A percentile compares a stretch with the other conserved stretches of the same genome.
These are phyloP conservation scores for Anthonomus grandis DNA, from an alignment of 1,140 invertebrate species.

Conservation along the genomic window DNA sequence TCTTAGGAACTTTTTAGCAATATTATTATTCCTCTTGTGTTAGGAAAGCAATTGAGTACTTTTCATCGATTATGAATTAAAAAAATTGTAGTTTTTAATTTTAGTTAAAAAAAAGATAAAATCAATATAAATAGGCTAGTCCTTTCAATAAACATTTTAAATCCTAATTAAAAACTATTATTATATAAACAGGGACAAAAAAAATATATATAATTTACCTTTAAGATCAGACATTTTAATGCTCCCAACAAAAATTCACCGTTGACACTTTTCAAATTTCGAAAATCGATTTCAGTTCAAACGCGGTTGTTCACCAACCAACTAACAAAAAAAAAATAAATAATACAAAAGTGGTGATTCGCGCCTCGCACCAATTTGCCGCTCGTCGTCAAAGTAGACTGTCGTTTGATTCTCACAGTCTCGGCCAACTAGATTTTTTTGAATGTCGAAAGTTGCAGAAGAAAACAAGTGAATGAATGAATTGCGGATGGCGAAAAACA, in stretches of 20 bases:
- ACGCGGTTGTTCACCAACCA: background rate
- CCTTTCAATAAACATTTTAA: too few relatives aligned
- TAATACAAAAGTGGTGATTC: constrained; percentile 3
- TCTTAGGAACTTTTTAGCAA: too few relatives aligned
- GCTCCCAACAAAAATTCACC: background rate
- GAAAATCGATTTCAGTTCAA: background rate
- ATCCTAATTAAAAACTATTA: too few relatives aligned
- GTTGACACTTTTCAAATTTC: background rate
- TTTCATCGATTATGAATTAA: too few relatives aligned
- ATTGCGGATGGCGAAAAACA: constrained; percentile 27
- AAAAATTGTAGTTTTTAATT: too few relatives aligned
- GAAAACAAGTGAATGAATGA: constrained; percentile 29
- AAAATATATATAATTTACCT: too few relatives aligned
- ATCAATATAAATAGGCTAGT: too few relatives aligned
- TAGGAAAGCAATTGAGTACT: too few relatives aligned
- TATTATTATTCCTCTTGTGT: too few relatives aligned
- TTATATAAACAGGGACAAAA: too few relatives aligned
- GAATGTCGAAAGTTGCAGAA: constrained; percentile 21
- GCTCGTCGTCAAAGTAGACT: constrained; percentile 12
- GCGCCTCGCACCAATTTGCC: constrained; percentile 14
- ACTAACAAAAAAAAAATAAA: background rate
- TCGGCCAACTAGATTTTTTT: constrained; percentile 16
- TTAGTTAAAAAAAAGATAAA: too few relatives aligned
- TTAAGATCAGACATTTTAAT: constrained; percentile 5
- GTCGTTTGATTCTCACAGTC: constrained; percentile 17